Evolutionary conservation across 2,888 invertebrate genomes (phyloP).

Genomic region (Drosophila mettleri): DNA sequence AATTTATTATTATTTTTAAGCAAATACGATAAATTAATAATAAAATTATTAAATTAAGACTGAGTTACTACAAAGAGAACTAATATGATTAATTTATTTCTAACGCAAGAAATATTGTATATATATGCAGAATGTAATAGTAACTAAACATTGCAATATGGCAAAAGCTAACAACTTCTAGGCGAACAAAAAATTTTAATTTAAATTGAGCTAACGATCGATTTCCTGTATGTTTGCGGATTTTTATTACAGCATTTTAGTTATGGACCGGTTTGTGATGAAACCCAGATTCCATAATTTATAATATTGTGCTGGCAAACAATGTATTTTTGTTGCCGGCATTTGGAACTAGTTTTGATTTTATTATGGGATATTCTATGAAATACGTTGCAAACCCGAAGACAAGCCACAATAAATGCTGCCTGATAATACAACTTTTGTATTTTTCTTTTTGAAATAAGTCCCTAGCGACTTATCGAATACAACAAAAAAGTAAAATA

Average conservation of each 20-base stretch:
- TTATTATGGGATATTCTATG: constrained; percentile 32
- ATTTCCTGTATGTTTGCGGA: constrained; percentile 74
- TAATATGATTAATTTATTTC: no score
- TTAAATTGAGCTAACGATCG: constrained; percentile 8
- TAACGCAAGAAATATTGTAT: no score
- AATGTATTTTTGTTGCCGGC: constrained; percentile 51
- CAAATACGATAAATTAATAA: no score
- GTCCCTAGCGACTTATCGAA: constrained; percentile 48
- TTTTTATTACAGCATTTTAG: constrained; percentile 68
- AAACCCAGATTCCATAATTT: constrained; percentile 67
- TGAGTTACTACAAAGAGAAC: no score
- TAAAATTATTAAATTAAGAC: no score
- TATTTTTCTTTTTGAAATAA: constrained; percentile 25
- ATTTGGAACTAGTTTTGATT: constrained; percentile 54
- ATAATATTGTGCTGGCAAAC: constrained; percentile 55
- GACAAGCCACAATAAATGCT: constrained; percentile 12
- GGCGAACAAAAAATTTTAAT: no score
- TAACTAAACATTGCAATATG: no score
- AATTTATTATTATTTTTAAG: no score
- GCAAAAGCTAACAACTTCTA: background rate
- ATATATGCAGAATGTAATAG: no score
- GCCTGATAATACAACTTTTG: background rate
- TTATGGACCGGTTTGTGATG: constrained; percentile 38
- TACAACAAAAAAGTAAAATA: constrained; percentile 1
- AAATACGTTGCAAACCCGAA: constrained; percentile 25